These are phyloP conservation scores for Sylvietta virens DNA, from an alignment of 2,113 vertebrate species.

Conservation along the genomic window DNA sequence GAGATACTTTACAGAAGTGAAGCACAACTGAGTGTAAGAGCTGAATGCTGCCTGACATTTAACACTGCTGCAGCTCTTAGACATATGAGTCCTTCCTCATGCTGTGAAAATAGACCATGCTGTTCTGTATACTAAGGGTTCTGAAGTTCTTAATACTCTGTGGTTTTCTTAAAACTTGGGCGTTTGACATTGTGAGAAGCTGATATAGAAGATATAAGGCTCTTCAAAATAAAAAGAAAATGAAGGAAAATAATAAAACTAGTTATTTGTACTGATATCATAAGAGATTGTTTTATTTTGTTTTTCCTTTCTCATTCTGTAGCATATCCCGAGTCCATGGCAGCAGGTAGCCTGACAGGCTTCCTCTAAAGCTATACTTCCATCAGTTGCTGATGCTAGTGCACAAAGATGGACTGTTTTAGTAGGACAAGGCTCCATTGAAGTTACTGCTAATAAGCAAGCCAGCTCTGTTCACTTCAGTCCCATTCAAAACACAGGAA, in stretches of 20 bases:
- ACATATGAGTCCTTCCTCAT: neutral
- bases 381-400: neutral
- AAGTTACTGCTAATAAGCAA: slow-evolving; percentile 47
- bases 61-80: neutral
- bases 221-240: neutral
- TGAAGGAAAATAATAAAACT: neutral
- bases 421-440: slow-evolving; percentile 55
- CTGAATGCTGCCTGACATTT: neutral
- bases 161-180: neutral
- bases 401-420: slow-evolving; percentile 58
- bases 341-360: slow-evolving; percentile 37
- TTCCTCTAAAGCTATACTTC: slow-evolving; percentile 11
- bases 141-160: neutral
- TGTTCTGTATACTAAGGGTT: neutral
- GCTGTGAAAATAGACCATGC: neutral
- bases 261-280: neutral
- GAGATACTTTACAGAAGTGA: neutral
- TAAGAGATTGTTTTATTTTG: neutral
- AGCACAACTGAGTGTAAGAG: neutral
- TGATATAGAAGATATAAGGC: neutral
- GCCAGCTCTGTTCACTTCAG: slow-evolving; percentile 27
- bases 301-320: neutral
- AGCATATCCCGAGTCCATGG: neutral
- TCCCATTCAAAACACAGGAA: slow-evolving; percentile 24
- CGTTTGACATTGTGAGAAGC: neutral